Evolutionary conservation across 2,888 invertebrate genomes (phyloP).

Genomic region (Galerucella pusilla): DNA sequence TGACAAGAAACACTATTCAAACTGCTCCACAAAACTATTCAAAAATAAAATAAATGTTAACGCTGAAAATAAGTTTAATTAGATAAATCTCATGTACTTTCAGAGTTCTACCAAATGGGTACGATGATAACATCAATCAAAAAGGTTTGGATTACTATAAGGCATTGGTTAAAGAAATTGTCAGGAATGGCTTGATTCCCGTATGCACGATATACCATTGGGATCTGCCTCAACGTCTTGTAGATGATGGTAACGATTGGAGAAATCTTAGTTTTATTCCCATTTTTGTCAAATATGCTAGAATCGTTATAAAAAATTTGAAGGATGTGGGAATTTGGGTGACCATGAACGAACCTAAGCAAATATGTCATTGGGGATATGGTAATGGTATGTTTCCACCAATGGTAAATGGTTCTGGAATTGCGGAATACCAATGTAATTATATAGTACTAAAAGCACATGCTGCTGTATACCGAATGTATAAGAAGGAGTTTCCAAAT

Average conservation of each 20-base stretch:
- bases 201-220: slow-evolving; percentile 53
- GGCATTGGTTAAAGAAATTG: slow-evolving; percentile 27
- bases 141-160: slow-evolving; percentile 55
- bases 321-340: slow-evolving; percentile 66
- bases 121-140: slow-evolving; percentile 64
- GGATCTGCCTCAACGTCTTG: slow-evolving; percentile 45
- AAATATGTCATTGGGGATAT: slow-evolving; percentile 64
- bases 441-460: slow-evolving; percentile 75
- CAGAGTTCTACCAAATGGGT: slow-evolving; percentile 70
- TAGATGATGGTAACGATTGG: slow-evolving; percentile 70
- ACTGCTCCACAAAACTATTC: no score
- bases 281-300: slow-evolving; percentile 71
- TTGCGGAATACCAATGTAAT: slow-evolving; percentile 73
- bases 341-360: slow-evolving; percentile 74
- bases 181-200: slow-evolving; percentile 47
- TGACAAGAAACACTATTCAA: no score
- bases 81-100: not conserved
- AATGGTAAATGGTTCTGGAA: slow-evolving; percentile 68
- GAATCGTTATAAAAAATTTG: slow-evolving; percentile 65
- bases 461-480: slow-evolving; percentile 73
- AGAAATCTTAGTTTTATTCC: slow-evolving; percentile 70
- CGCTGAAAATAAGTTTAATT: not conserved
- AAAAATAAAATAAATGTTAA: no score
- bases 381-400: slow-evolving; percentile 68
- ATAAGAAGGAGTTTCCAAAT: slow-evolving; percentile 68